Conservation (phyloP, 2,113 vertebrate genomes). For the Cottus gobio region DNA sequence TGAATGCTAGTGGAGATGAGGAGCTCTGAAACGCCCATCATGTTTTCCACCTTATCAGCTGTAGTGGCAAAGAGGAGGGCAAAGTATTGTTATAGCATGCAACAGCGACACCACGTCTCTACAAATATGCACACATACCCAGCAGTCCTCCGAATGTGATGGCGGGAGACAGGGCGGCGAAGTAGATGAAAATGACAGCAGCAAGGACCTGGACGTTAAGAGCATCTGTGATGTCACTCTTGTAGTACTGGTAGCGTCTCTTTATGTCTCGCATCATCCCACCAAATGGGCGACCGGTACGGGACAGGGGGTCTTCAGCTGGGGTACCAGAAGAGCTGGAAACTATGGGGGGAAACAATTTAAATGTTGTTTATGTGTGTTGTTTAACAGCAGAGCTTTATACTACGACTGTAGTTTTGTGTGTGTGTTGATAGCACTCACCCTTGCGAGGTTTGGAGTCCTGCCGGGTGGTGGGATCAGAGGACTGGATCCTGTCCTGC, state of each 20-base stretch:
- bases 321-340: slow-evolving; percentile 48
- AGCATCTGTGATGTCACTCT: slow-evolving; percentile 92
- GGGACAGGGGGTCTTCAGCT: slow-evolving; percentile 87
- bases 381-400: neutral
- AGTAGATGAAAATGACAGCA: slow-evolving; percentile 97
- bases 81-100: neutral
- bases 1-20: slow-evolving; percentile 92
- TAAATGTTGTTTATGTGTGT: neutral
- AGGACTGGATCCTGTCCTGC: slow-evolving; percentile 79
- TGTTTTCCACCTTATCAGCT: slow-evolving; percentile 92
- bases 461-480: slow-evolving; percentile 23
- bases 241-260: slow-evolving; percentile 90
- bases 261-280: slow-evolving; percentile 89
- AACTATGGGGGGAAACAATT: slow-evolving; percentile 41
- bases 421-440: slow-evolving; percentile 31
- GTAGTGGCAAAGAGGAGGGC: neutral
- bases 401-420: neutral
- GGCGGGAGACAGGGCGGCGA: slow-evolving; percentile 93
- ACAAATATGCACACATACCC: slow-evolving; percentile 74
- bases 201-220: slow-evolving; percentile 90
- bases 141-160: slow-evolving; percentile 96
- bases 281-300: slow-evolving; percentile 89
- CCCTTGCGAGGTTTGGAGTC: slow-evolving; percentile 68
- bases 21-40: slow-evolving; percentile 95
- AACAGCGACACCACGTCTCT: neutral